Evolutionary conservation across 2,888 invertebrate species (phyloP).

Genomic region (Rotaria macrura): DNA sequence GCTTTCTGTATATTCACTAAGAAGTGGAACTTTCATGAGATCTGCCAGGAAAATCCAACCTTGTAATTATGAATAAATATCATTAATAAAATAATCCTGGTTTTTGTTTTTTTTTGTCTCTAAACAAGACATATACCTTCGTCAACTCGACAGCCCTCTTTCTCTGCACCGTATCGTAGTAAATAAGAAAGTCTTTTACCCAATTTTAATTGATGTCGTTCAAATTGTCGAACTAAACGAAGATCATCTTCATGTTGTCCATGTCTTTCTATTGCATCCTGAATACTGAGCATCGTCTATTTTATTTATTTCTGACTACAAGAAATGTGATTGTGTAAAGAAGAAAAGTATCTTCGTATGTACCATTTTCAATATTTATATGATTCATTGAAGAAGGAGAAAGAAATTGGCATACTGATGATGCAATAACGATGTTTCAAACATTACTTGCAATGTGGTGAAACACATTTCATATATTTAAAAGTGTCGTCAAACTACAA

Average conservation of each 20-base stretch:
- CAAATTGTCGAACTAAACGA: neutral
- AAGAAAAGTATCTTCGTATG: neutral
- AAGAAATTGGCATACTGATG: neutral
- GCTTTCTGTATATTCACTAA: slow-evolving; percentile 38
- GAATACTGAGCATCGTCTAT: neutral
- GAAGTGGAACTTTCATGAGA: slow-evolving; percentile 37
- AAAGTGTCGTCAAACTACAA: neutral
- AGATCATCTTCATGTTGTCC: neutral
- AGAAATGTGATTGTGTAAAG: neutral
- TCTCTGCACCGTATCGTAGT: slow-evolving; percentile 43
- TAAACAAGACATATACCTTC: slow-evolving; percentile 37
- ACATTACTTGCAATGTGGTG: neutral
- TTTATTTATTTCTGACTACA: neutral
- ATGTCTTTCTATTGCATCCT: neutral
- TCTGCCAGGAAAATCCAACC: slow-evolving; percentile 41
- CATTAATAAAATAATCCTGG: neutral
- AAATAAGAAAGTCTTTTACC: slow-evolving; percentile 42
- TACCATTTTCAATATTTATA: neutral
- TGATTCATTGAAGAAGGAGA: neutral
- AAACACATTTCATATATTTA: neutral
- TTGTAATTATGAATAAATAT: slow-evolving; percentile 34
- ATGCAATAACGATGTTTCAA: neutral
- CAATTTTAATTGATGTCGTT: slow-evolving; percentile 27
- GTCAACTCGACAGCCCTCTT: slow-evolving; percentile 40
- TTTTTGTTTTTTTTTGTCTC: neutral